phyloP scores from a whole-genome alignment of 1,140 invertebrate species.

The Megalonaias nervosa region DNA sequence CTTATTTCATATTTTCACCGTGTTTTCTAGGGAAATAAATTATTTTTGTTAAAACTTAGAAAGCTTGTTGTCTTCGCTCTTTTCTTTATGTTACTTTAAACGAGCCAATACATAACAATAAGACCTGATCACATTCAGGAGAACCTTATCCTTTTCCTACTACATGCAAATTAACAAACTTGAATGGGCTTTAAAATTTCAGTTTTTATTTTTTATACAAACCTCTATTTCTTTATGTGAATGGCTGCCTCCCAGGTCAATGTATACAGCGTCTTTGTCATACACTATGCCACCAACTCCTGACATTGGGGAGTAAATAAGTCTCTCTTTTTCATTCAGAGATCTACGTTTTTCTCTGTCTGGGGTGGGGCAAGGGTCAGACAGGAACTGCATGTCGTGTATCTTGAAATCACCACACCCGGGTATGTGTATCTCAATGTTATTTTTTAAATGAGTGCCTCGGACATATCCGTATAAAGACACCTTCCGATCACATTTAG shows the following conservation, averaged over 20 bases:
- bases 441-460: slow-evolving; percentile 91
- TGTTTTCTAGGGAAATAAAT: too few species aligned
- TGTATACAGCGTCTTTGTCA: slow-evolving; percentile 99
- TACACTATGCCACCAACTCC: slow-evolving; percentile 99
- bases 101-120: too few species aligned
- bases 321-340: slow-evolving; percentile 78
- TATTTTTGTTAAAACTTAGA: too few species aligned
- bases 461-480: slow-evolving; percentile 96
- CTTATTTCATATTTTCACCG: too few species aligned
- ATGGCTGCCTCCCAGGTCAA: slow-evolving; percentile 90
- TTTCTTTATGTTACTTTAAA: too few species aligned
- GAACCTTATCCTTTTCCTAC: background rate
- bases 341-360: slow-evolving; percentile 72
- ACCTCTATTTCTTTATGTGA: slow-evolving; percentile 74
- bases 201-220: background rate
- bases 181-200: background rate
- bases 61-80: too few species aligned
- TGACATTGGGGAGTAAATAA: slow-evolving; percentile 98
- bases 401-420: slow-evolving; percentile 92
- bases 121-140: background rate
- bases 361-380: slow-evolving; percentile 97
- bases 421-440: slow-evolving; percentile 91
- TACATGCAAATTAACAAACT: background rate
- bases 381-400: slow-evolving; percentile 83
- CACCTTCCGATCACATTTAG: slow-evolving; percentile 89